Conservation (phyloP, 2,113 vertebrate genomes). For the Cathartes aura region DNA sequence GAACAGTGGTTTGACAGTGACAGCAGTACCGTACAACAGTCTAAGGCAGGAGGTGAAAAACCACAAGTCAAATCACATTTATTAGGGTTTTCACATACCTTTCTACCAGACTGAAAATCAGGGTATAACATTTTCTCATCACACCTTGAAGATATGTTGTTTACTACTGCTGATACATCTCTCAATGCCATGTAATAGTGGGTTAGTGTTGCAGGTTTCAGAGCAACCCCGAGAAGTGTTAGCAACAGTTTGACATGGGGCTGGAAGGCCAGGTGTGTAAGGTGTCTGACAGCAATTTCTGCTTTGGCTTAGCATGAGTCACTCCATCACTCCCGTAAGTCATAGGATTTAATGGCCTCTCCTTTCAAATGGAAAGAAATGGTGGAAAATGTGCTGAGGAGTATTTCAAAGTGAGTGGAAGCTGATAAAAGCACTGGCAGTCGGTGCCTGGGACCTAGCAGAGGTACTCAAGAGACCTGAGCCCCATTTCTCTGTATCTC, state of each 20-base stretch:
- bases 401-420: background rate
- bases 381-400: background rate
- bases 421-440: background rate
- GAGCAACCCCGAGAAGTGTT: background rate
- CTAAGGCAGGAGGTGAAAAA: background rate
- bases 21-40: background rate
- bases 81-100: background rate
- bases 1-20: background rate
- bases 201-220: background rate
- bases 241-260: background rate
- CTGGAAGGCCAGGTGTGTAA: slow-evolving; percentile 33
- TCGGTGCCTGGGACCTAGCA: background rate
- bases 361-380: background rate
- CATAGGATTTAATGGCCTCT: background rate
- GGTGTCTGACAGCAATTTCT: background rate
- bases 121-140: background rate
- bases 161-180: background rate
- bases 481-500: background rate
- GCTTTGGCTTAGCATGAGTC: slow-evolving; percentile 8
- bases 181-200: background rate
- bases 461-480: background rate
- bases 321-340: background rate
- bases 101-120: background rate
- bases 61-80: background rate
- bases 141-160: background rate